Conservation (phyloP, 2,113 vertebrate genomes). For the Atlantisia rogersi region DNA sequence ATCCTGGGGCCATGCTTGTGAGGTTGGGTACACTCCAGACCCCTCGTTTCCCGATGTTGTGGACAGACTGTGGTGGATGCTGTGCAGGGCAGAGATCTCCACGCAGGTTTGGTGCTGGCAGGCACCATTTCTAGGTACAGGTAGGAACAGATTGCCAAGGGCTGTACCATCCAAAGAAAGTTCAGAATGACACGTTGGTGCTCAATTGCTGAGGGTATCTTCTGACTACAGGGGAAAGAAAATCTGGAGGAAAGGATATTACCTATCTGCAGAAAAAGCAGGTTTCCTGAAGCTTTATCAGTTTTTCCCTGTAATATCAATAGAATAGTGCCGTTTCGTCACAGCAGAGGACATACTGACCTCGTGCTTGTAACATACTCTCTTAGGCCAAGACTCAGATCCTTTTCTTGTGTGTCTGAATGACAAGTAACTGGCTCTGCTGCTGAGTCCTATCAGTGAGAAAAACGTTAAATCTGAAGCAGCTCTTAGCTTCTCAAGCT, state of each 20-base stretch:
- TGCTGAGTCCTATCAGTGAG: not conserved
- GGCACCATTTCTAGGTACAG: not conserved
- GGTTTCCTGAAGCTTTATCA: not conserved
- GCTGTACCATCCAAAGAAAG: not conserved
- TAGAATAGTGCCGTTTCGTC: not conserved
- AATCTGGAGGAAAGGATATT: not conserved
- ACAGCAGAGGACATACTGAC: not conserved
- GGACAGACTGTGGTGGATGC: not conserved
- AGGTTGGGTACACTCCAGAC: not conserved
- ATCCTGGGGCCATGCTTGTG: not conserved
- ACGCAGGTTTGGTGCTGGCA: not conserved
- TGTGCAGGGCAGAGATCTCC: not conserved
- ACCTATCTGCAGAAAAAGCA: not conserved
- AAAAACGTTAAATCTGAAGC: not conserved
- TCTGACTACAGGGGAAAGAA: not conserved
- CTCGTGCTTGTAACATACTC: not conserved
- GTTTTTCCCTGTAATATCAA: not conserved
- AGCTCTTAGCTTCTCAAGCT: slow-evolving; percentile 39
- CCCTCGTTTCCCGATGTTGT: not conserved
- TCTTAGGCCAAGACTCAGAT: not conserved
- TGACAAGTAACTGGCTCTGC: not conserved
- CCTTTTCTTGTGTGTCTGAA: not conserved
- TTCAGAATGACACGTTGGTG: not conserved
- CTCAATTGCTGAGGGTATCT: not conserved
- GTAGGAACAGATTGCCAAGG: not conserved